Evolutionary conservation across 2,888 invertebrate species (phyloP).

Genomic region (Ennomos erosarius): DNA sequence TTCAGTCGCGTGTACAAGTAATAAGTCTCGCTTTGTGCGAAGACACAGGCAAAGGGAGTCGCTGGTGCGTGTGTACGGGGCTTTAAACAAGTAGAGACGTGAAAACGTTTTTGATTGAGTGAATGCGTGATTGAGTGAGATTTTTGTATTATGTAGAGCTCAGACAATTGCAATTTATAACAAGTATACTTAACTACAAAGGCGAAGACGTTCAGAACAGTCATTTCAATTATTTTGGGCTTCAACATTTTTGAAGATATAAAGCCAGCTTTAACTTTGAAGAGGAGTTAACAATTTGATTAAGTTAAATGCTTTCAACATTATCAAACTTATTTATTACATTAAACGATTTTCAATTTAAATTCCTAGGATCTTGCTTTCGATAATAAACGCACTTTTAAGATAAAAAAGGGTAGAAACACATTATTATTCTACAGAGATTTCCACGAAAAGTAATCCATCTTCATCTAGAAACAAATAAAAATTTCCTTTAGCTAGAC

Average conservation of each 20-base stretch:
- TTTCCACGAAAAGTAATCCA: neutral
- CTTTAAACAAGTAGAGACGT: slow-evolving; percentile 10
- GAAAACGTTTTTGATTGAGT: neutral
- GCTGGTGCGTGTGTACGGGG: slow-evolving; percentile 19
- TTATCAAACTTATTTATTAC: too few relatives aligned
- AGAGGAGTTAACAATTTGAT: too few relatives aligned
- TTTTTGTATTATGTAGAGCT: neutral
- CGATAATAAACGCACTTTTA: too few relatives aligned
- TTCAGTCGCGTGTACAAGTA: slow-evolving; percentile 21
- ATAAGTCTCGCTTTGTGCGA: slow-evolving; percentile 23
- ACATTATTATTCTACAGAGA: neutral
- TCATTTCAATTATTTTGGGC: too few relatives aligned
- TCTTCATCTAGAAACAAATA: slow-evolving; percentile 11
- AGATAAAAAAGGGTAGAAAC: neutral
- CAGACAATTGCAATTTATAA: too few relatives aligned
- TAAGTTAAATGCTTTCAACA: too few relatives aligned
- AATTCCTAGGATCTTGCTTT: too few relatives aligned
- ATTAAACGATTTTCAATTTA: too few relatives aligned
- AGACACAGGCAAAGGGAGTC: slow-evolving; percentile 12
- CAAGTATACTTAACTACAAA: too few relatives aligned
- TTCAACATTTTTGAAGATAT: too few relatives aligned
- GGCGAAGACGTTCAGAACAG: too few relatives aligned
- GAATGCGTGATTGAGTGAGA: neutral
- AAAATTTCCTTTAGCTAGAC: slow-evolving; percentile 7
- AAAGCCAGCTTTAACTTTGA: too few relatives aligned